Evolutionary conservation across 2,888 invertebrate genomes (phyloP), one percentile per base, ranked within the genome.

Genomic region (Harmothoe impar): DNA sequence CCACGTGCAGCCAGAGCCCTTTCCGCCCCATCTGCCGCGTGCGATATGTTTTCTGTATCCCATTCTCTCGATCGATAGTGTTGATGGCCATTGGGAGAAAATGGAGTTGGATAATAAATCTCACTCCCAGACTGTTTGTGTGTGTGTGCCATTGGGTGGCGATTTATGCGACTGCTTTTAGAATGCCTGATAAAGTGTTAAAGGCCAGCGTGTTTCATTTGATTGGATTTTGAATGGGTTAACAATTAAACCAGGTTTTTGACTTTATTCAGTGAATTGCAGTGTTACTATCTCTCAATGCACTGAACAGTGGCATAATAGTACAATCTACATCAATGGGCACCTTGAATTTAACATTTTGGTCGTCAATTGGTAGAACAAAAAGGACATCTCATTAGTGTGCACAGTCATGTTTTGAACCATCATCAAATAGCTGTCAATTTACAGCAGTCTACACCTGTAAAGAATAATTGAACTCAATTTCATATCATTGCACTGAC

Each of bases 171-270:
- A 62, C 62, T n/a, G 62, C n/a, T 62, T 62, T 3, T 20, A 62
- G 62, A n/a, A 62, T n/a, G n/a, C n/a, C 23, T 62, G 62, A n/a
- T 62, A 62, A 62, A 5, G 62, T 62, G 62, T 20, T 62, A 20
- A 62, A n/a, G 43, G 62, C n/a, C 62, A 62, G 23, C 3, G 62
- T 62, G 62, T 62, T n/a, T 62, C 62, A 62, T 62, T n/a, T 62
- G 20, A 62, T 62, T 62, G 62, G 20, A n/a, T 62, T 62, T 62
- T 62, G 62, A 62, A 62, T n/a, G 62, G 62, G 62, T 62, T 20
- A 62, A 20, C n/a, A 62, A 62, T 62, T 62, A 62, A 62, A 7
- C 62, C 15, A n/a, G 12, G n/a, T 62, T 62, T 62, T 62, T 62
- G 62, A 62, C n/a, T 20, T n/a, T n/a, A 62, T 62, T 62, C 62